Conservation (phyloP, 2,888 invertebrate species). For the Belgica antarctica region DNA sequence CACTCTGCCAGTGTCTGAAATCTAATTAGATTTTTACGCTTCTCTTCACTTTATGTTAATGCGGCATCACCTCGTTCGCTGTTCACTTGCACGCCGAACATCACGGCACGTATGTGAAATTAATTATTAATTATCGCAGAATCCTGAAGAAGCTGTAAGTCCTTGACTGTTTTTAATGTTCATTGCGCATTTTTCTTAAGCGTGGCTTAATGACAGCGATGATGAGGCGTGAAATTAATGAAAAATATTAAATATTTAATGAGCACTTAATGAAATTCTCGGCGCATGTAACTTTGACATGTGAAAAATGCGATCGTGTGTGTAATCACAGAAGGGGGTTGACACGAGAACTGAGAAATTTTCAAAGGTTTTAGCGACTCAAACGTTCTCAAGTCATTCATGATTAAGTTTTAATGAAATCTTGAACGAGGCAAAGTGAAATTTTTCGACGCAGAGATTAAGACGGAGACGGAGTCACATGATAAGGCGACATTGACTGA, state of each 20-base stretch:
- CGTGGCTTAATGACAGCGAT: constrained; percentile 37
- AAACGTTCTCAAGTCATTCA: constrained; percentile 32
- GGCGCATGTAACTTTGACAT: constrained; percentile 19
- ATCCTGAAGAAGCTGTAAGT: constrained; percentile 14
- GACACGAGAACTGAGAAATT: neutral
- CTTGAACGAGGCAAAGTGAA: neutral
- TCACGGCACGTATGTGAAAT: constrained; percentile 34
- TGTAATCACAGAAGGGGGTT: neutral
- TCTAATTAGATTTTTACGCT: constrained; percentile 22
- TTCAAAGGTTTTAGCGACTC: neutral
- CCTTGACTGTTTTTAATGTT: neutral
- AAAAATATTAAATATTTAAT: constrained; percentile 44
- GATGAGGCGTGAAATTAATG: constrained; percentile 43
- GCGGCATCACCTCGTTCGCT: neutral
- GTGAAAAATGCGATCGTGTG: neutral
- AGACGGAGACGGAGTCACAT: constrained; percentile 33
- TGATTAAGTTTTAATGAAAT: constrained; percentile 40
- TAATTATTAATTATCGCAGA: constrained; percentile 38
- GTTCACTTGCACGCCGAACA: neutral
- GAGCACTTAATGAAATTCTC: constrained; percentile 44
- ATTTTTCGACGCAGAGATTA: constrained; percentile 35
- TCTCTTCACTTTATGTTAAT: neutral
- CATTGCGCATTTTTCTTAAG: neutral
- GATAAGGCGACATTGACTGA: constrained; percentile 44
- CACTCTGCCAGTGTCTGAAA: constrained; percentile 5